Evolutionary conservation across 2,113 vertebrate genomes (phyloP).

Genomic region (Pomatostomus ruficeps): DNA sequence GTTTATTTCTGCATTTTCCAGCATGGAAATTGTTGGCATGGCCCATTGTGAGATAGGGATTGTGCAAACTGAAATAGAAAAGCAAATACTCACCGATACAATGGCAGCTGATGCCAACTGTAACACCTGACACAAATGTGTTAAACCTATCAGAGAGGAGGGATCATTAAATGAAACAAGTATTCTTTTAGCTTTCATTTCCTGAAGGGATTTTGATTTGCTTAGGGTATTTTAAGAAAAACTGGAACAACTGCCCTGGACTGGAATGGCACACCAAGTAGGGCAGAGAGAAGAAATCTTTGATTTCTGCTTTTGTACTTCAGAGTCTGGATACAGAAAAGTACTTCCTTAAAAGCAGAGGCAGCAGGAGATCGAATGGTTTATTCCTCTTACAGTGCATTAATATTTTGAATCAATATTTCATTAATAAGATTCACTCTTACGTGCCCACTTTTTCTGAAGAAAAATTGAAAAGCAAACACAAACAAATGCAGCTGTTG

Average conservation of each 20-base stretch:
- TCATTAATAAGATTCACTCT: background rate
- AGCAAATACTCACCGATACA: constrained; percentile 31
- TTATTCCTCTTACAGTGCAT: background rate
- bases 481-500: background rate
- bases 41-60: constrained; percentile 7
- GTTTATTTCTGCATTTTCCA: constrained; percentile 65
- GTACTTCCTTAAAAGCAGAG: background rate
- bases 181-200: constrained; percentile 7
- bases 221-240: background rate
- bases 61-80: constrained; percentile 38
- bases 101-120: constrained; percentile 26
- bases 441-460: background rate
- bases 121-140: background rate
- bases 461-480: constrained; percentile 21
- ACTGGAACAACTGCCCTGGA: background rate
- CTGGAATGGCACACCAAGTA: background rate
- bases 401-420: constrained; percentile 22
- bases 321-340: background rate
- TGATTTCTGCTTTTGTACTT: background rate
- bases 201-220: background rate
- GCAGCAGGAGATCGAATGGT: background rate
- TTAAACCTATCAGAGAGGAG: background rate
- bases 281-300: background rate
- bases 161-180: background rate
- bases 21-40: constrained; percentile 33